Percentiles rank a stretch among this genome's conserved stretches.
phyloP scores from a whole-genome alignment of 2,888 invertebrate species.

The Dascillus cervinus region DNA sequence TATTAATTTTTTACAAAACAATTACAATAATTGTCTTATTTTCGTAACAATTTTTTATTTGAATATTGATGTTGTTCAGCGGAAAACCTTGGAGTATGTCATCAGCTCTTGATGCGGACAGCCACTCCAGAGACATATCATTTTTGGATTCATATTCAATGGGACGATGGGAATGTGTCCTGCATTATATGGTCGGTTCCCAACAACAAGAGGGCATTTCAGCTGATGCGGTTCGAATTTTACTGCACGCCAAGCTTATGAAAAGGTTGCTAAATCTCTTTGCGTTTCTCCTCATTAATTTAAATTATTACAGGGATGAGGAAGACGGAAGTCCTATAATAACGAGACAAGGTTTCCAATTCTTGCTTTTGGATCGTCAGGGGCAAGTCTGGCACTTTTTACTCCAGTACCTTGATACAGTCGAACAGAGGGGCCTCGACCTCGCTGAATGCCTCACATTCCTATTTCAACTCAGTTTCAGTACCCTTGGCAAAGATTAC shows the following conservation, averaged over 20 bases:
- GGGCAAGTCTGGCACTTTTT: conserved; percentile 98
- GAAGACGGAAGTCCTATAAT: conserved; percentile 79
- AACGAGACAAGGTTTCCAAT: conserved; percentile 95
- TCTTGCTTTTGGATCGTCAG: conserved; percentile 84
- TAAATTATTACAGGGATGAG: conserved; percentile 48
- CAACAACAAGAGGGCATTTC: conserved; percentile 86
- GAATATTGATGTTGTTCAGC: no score
- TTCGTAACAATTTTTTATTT: no score
- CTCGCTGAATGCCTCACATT: conserved; percentile 90
- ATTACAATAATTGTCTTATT: no score
- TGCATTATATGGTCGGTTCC: conserved; percentile 94
- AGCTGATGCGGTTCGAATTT: conserved; percentile 87
- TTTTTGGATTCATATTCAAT: conserved; percentile 87
- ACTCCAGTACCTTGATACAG: conserved; percentile 89
- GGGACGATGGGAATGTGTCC: conserved; percentile 93
- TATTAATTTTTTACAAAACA: no score
- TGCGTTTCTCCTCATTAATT: conserved; percentile 1
- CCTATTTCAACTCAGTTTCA: conserved; percentile 93
- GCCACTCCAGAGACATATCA: conserved; percentile 76
- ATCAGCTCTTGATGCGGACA: conserved; percentile 73
- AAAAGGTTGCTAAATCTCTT: conserved; percentile 47
- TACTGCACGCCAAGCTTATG: conserved; percentile 91
- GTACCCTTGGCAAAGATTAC: conserved; percentile 91
- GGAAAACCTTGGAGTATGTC: conserved; percentile 87
- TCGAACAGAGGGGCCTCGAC: conserved; percentile 77